These are phyloP conservation scores for Macrobrachium rosenbergii DNA, from an alignment of 1,140 invertebrate genomes.

Conservation along the genomic window DNA sequence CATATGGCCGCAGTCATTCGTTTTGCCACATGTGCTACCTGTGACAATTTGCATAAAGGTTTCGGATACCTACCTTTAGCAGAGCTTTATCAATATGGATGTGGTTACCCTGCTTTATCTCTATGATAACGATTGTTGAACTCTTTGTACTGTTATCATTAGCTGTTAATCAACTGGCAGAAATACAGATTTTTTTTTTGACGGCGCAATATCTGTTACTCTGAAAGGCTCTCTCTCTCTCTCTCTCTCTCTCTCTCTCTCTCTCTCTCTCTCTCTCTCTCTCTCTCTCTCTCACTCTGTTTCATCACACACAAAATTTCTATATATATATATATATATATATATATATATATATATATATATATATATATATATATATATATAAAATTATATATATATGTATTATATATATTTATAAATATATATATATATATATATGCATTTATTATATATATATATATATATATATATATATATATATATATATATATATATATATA, in stretches of 20 bases:
- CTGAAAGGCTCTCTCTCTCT: too few species aligned
- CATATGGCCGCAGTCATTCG: too few species aligned
- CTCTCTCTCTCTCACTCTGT: not conserved
- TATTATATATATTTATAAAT: constrained; percentile 36
- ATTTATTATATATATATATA: constrained; percentile 34
- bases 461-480: constrained; percentile 38
- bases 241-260: constrained; percentile 24
- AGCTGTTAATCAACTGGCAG: too few species aligned
- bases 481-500: constrained; percentile 28
- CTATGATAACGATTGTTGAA: too few species aligned
- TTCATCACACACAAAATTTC: not conserved
- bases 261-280: not conserved
- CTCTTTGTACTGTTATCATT: too few species aligned
- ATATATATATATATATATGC: constrained; percentile 36
- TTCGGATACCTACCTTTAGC: not conserved
- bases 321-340: constrained; percentile 22
- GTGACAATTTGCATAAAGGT: not conserved
- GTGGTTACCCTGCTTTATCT: too few species aligned
- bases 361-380: constrained; percentile 30
- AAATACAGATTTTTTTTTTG: too few species aligned
- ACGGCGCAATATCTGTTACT: not conserved
- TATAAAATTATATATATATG: constrained; percentile 33
- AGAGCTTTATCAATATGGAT: too few species aligned
- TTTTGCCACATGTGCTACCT: too few species aligned
- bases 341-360: constrained; percentile 34